Evolutionary conservation across 2,888 invertebrate genomes (phyloP).

Genomic region (Agriopis aurantiaria): DNA sequence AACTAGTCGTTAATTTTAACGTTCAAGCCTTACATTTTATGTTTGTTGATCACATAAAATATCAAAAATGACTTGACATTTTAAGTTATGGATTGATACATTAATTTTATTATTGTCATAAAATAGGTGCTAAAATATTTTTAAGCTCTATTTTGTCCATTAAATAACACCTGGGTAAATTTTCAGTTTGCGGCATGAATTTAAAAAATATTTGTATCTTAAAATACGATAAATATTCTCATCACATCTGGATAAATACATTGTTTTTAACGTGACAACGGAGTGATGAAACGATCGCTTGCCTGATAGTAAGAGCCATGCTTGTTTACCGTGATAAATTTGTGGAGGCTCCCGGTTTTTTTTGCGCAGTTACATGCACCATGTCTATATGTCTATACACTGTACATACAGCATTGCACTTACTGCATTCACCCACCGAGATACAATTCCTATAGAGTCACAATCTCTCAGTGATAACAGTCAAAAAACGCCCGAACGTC

Average conservation of each 20-base stretch:
- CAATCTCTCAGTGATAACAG: too few species aligned
- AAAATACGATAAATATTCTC: not conserved
- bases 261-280: not conserved
- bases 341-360: too few species aligned
- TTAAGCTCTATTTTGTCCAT: conserved; percentile 2
- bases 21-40: not conserved
- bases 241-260: conserved; percentile 13
- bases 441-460: too few species aligned
- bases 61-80: not conserved
- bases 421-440: too few species aligned
- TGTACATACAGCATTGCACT: too few species aligned
- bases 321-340: too few species aligned
- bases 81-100: conserved; percentile 4
- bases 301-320: not conserved
- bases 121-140: conserved; percentile 23
- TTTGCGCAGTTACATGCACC: too few species aligned
- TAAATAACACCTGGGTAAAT: conserved; percentile 14
- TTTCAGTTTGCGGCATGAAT: not conserved
- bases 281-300: not conserved
- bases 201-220: conserved; percentile 1
- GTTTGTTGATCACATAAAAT: not conserved
- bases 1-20: not conserved
- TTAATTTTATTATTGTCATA: conserved; percentile 12
- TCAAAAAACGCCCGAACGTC: too few species aligned
- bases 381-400: too few species aligned